A percentile compares a stretch with the other conserved stretches of the same genome.
phyloP scores from a whole-genome alignment of 2,113 vertebrate genomes.

The Centropristis striata region DNA sequence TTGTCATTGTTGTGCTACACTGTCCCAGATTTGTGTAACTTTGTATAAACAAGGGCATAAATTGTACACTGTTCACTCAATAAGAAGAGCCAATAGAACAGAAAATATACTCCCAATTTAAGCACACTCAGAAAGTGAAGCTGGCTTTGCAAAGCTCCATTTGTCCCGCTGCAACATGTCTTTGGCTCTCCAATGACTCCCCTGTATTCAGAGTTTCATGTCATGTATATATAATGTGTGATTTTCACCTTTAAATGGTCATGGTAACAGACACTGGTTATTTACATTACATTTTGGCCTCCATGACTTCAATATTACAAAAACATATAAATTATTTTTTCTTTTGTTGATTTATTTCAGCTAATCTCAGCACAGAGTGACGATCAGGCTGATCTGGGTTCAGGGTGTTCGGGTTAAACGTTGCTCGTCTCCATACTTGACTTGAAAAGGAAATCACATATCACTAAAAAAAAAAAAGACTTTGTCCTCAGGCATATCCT shows the following conservation, averaged over 20 bases:
- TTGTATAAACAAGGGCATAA: background rate
- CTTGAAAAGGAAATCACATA: slow-evolving; percentile 75
- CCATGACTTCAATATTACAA: background rate
- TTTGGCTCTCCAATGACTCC: background rate
- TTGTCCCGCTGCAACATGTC: slow-evolving; percentile 20
- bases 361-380: slow-evolving; percentile 5
- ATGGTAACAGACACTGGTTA: slow-evolving; percentile 8
- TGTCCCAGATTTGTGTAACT: background rate
- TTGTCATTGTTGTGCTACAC: background rate
- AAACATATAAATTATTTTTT: background rate
- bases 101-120: background rate
- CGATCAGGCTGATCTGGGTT: slow-evolving; percentile 12
- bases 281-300: slow-evolving; percentile 22
- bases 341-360: slow-evolving; percentile 22
- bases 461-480: slow-evolving; percentile 51
- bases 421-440: slow-evolving; percentile 34
- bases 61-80: background rate
- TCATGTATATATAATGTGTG: slow-evolving; percentile 39
- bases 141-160: slow-evolving; percentile 31
- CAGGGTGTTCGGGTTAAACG: slow-evolving; percentile 38
- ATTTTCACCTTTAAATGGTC: slow-evolving; percentile 33
- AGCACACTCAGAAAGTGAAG: background rate
- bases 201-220: slow-evolving; percentile 19
- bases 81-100: slow-evolving; percentile 19
- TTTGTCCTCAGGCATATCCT: slow-evolving; percentile 71